Conservation (phyloP, 2,888 invertebrate species). For the Drosophila setosimentum region DNA sequence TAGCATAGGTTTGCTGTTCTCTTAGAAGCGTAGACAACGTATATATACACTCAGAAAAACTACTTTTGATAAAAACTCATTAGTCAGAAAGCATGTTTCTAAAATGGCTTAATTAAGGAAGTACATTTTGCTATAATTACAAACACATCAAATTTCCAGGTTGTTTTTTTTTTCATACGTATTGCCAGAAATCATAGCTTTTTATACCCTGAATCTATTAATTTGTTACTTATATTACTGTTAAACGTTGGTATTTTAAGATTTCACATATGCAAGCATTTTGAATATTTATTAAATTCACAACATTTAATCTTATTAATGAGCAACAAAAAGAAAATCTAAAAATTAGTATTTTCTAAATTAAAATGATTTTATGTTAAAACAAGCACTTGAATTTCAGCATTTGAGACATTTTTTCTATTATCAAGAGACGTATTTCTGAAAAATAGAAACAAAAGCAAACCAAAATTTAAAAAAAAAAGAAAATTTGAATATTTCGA, state of each 20-base stretch:
- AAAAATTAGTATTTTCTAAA: background rate
- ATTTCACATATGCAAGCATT: background rate
- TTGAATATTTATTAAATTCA: background rate
- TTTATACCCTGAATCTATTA: no score
- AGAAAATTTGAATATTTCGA: background rate
- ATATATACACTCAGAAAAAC: background rate
- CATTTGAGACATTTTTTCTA: background rate
- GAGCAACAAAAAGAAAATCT: background rate
- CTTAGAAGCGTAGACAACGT: background rate
- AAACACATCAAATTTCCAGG: background rate
- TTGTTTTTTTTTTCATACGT: background rate
- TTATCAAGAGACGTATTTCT: background rate
- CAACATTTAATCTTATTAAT: background rate
- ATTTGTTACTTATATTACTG: no score
- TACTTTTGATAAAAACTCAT: background rate
- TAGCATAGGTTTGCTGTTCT: conserved; percentile 6
- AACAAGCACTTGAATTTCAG: background rate
- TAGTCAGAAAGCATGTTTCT: background rate
- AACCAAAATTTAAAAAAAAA: background rate
- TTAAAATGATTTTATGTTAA: background rate
- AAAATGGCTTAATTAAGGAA: background rate
- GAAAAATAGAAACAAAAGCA: background rate
- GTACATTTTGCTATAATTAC: background rate
- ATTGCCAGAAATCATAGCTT: no score
- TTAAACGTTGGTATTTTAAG: background rate